A percentile compares a stretch with the other conserved stretches of the same genome.
Conservation (phyloP, 92 coral and sea anemone genomes). For the Ricordea florida region DNA sequence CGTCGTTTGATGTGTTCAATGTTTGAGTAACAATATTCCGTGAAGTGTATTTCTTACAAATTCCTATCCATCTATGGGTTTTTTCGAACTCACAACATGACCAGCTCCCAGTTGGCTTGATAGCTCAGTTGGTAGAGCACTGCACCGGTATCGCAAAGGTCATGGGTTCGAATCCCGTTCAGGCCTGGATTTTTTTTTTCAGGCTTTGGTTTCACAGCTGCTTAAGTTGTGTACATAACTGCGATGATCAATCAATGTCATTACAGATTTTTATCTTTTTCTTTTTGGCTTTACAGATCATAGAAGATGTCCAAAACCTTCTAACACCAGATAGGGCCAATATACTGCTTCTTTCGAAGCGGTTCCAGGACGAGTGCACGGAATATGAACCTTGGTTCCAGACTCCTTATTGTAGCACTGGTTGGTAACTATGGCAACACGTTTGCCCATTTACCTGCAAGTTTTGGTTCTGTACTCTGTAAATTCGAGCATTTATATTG, state of each 20-base stretch:
- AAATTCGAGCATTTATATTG: no score
- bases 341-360: conserved; percentile 76
- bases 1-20: no score
- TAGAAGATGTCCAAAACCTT: conserved; percentile 58
- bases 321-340: conserved; percentile 82
- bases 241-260: background rate
- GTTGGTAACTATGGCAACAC: conserved; percentile 57
- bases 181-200: no score
- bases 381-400: conserved; percentile 87
- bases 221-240: no score
- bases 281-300: conserved; percentile 44
- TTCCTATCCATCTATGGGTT: no score
- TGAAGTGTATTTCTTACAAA: no score
- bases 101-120: no score
- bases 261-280: background rate
- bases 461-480: background rate
- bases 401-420: conserved; percentile 69
- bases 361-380: conserved; percentile 73
- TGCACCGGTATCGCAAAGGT: no score
- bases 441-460: background rate
- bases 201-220: background rate
- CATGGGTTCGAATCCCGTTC: no score
- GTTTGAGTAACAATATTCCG: no score
- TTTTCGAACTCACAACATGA: no score
- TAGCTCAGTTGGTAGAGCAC: no score